Evolutionary conservation across 2,888 invertebrate species (phyloP), one percentile per base, ranked within the genome.

Genomic region (Drosophila aldrichi): DNA sequence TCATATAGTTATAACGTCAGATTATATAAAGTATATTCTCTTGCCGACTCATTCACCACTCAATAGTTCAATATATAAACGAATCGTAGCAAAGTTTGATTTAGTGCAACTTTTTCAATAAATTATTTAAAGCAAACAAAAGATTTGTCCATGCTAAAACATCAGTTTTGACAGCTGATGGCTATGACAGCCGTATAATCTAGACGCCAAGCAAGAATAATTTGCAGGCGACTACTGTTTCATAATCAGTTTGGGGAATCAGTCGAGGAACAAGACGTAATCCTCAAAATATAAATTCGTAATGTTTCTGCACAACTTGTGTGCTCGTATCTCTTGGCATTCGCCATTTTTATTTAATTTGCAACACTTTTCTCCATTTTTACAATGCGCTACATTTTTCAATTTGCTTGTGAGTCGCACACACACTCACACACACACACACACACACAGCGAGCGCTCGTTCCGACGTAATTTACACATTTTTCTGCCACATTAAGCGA

Each of bases 401-500:
- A 87, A 88, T 87, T 87, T 87, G 79, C 80, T 88, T 77, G 69
- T 60, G 72, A 70, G 16, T 16, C 65, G 66, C 63, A 77, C 46
- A 68, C 25, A 54, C 48, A 64, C 65, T 34, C 40, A 36, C 29
- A 43, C 22, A 43, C 25, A 52, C 16, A 56, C 3, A 48, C 10
- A 60, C 22, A 52, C 48, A 60, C 10, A 52, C 32, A 49, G 22
- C 36, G 22, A 58, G 60, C 59, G 63, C 69, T 78, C 54, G 66
- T 68, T 74, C 71, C 70, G 70, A 77, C 80, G 84, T 86, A 88
- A 87, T 87, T 88, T 86, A 86, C 86, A 88, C 84, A 86, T 88
- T 87, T 87, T 86, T 88, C 88, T 88, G 87, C 88, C 87, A 87
- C 88, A 87, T 87, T 87, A 87, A 88, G 88, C 86, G 82, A 79